Evolutionary conservation across 2,797 vertebrate genomes (phyloP), one percentile per base, ranked within the genome.

Genomic region (Odontamblyopus lacepedii): DNA sequence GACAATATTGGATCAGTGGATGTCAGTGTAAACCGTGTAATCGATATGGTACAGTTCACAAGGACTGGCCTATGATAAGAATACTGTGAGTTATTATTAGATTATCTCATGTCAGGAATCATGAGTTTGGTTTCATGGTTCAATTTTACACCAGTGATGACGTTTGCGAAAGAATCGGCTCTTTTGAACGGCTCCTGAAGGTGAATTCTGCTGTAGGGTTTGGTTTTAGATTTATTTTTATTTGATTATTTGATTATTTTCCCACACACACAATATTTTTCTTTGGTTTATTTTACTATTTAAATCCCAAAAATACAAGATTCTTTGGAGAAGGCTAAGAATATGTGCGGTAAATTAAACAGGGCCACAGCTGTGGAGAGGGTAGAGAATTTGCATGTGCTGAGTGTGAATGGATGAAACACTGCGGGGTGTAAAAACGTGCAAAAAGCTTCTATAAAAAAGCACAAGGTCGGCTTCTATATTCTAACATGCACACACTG

Each of bases 401-500:
- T 67, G 9, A 16, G 48, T 63, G 51, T 69, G 44, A 16, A 57
- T 38, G 64, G 57, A 64, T 67, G 59, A 73, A 63, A 61, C 44
- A 44, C 74, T 50, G 74, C 55, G 30, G 71, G 78, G 74, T 50
- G 78, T 75, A 38, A 38, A 76, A 82, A 84, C 78, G 74, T 70
- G 71, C 56, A 70, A 65, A 63, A 79, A 77, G 79, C 76, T 51
- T 71, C 65, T 66, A 72, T 63, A 76, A 61, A 41, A 63, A 80
- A 23, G 23, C 30, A 62, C 35, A 63, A 65, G 53, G 62, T 63
- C 78, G 72, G 69, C 72, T 72, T 73, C 72, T 57, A 74, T 67
- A 73, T 78, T 75, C 72, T 80, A 84, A 79, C 82, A 86, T 83
- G 82, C 35, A 2, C 83, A 6, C 83, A 50, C 71, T 80, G 76